Percentiles rank a stretch among this genome's conserved stretches.
Conservation (phyloP, 2,113 vertebrate species). For the Peucedramus taeniatus region DNA sequence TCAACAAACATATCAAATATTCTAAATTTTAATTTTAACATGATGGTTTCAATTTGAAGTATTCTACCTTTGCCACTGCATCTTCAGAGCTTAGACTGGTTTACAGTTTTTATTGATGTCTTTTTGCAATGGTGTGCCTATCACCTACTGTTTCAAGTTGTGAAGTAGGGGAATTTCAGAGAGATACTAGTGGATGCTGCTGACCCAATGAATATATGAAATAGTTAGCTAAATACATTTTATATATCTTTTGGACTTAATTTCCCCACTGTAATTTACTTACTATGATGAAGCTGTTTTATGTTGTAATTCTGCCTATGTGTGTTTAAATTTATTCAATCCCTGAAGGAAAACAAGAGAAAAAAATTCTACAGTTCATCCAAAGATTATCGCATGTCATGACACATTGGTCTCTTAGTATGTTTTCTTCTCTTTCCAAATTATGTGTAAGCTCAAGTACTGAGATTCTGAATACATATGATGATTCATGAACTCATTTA, state of each 20-base stretch:
- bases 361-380: neutral
- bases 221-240: neutral
- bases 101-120: neutral
- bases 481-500: neutral
- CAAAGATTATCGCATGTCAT: neutral
- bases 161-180: neutral
- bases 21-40: neutral
- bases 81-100: neutral
- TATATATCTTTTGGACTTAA: neutral
- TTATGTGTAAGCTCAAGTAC: neutral
- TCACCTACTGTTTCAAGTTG: neutral
- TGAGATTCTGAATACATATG: neutral
- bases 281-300: neutral
- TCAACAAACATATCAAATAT: neutral
- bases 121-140: neutral
- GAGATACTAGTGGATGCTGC: neutral
- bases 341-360: neutral
- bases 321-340: neutral
- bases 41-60: neutral
- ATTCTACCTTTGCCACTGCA: neutral
- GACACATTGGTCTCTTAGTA: neutral
- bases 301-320: neutral
- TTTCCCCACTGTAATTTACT: neutral
- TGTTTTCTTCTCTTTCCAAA: neutral
- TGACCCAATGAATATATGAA: neutral